Percentiles rank a stretch among this genome's conserved stretches.
phyloP scores from a whole-genome alignment of 2,888 invertebrate genomes.

The Zygaena filipendulae region DNA sequence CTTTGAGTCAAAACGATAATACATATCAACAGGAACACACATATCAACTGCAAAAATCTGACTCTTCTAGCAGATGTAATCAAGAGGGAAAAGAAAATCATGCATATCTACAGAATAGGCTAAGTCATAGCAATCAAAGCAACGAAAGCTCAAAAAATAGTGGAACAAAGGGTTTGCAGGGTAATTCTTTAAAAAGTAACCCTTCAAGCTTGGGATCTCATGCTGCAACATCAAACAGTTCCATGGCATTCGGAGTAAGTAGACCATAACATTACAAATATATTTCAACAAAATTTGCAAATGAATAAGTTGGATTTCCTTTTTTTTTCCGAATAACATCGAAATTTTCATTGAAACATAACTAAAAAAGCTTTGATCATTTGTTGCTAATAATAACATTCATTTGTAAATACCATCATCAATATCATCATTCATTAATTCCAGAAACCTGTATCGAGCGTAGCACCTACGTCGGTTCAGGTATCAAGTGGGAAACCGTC shows the following conservation, averaged over 20 bases:
- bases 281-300: no score
- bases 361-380: slow-evolving; percentile 23
- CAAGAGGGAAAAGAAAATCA: slow-evolving; percentile 66
- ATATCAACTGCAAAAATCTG: slow-evolving; percentile 66
- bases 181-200: slow-evolving; percentile 39
- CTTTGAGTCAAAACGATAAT: slow-evolving; percentile 68
- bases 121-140: slow-evolving; percentile 54
- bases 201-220: slow-evolving; percentile 50
- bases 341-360: not conserved
- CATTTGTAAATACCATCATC: slow-evolving; percentile 61
- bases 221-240: slow-evolving; percentile 45
- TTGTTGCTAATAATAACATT: slow-evolving; percentile 23
- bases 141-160: slow-evolving; percentile 41
- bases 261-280: slow-evolving; percentile 2
- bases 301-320: no score
- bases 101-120: slow-evolving; percentile 64
- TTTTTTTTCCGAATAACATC: no score
- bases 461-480: slow-evolving; percentile 81
- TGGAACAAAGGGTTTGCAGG: slow-evolving; percentile 35
- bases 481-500: slow-evolving; percentile 74
- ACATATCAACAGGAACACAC: slow-evolving; percentile 64
- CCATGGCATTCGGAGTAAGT: slow-evolving; percentile 61
- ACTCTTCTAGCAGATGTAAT: slow-evolving; percentile 60
- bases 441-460: slow-evolving; percentile 89
- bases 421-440: slow-evolving; percentile 58